Evolutionary conservation across 1,140 invertebrate genomes (phyloP).

Genomic region (Heliconius melpomene): DNA sequence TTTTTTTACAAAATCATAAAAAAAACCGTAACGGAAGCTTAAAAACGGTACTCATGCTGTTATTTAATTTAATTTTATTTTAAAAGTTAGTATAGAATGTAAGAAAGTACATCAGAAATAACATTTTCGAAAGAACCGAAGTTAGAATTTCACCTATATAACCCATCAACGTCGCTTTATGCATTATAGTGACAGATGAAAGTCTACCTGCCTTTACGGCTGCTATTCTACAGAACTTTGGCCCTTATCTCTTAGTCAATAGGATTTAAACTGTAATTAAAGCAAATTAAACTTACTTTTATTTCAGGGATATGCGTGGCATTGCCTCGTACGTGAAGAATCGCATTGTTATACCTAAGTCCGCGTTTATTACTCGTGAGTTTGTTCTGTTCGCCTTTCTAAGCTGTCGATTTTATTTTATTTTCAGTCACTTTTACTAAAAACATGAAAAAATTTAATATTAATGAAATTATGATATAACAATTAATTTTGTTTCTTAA

Average conservation of each 20-base stretch:
- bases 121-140: not conserved
- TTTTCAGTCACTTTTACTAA: not conserved
- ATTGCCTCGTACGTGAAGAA: constrained; percentile 35
- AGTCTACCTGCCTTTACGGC: not conserved
- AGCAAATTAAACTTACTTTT: not conserved
- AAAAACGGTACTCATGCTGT: not conserved
- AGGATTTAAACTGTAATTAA: not conserved
- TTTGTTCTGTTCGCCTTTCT: not conserved
- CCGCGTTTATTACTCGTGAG: not conserved
- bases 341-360: constrained; percentile 25
- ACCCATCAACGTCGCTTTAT: constrained; percentile 28
- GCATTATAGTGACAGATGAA: constrained; percentile 19
- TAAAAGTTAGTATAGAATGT: no score
- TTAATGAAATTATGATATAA: no score
- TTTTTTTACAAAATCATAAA: not conserved
- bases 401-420: not conserved
- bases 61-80: not conserved
- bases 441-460: no score
- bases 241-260: not conserved
- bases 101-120: not conserved
- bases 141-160: constrained; percentile 27
- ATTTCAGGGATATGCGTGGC: constrained; percentile 34
- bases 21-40: not conserved
- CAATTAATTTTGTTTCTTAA: no score
- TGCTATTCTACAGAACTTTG: not conserved